Evolutionary conservation across 2,888 invertebrate genomes (phyloP), one percentile per base, ranked within the genome.

Genomic region (Platynereis dumerilii): DNA sequence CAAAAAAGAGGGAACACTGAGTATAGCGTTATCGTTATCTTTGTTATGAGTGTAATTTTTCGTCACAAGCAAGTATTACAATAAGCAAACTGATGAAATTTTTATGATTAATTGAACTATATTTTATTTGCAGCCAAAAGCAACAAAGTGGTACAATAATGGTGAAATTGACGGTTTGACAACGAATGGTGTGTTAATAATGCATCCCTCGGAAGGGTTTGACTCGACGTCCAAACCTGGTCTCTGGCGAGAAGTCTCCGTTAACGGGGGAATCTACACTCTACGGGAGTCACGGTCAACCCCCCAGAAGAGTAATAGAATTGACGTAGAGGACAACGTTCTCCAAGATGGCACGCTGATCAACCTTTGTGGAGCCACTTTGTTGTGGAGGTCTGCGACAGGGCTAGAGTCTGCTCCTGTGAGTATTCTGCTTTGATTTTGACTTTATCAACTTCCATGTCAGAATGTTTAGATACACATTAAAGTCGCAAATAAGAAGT

Each of bases 81-180:
- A n/a, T n/a, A n/a, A n/a, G n/a, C n/a, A n/a, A n/a, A n/a, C n/a
- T n/a, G n/a, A n/a, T n/a, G n/a, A n/a, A n/a, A n/a, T n/a, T n/a
- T n/a, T n/a, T n/a, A n/a, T 34, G 34, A 7, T 34, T 34, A 5
- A 34, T 34, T 12, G 12, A 34, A 34, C 5, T 34, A 34, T 12
- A 34, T 48, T n/a, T 71, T 65, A 63, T 72, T 66, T 72, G 73
- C 82, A 98, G 97, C 98, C 99, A 86, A 99, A 99, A 85, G 98
- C 99, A 60, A 96, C 97, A 64, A 99, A 98, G 87, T 99, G 99
- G 99, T 94, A 96, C 82, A 85, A 83, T 60, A 82, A 82, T 26
- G 91, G 94, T 74, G 96, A 97, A 87, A 96, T 98, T 75, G 99
- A 99, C 85, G 99, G 99, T 54, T 88, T 99, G 74, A 99, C 98